Evolutionary conservation across 2,113 vertebrate genomes (phyloP), one percentile per base, ranked within the genome.

Genomic region (Capreolus pygargus): DNA sequence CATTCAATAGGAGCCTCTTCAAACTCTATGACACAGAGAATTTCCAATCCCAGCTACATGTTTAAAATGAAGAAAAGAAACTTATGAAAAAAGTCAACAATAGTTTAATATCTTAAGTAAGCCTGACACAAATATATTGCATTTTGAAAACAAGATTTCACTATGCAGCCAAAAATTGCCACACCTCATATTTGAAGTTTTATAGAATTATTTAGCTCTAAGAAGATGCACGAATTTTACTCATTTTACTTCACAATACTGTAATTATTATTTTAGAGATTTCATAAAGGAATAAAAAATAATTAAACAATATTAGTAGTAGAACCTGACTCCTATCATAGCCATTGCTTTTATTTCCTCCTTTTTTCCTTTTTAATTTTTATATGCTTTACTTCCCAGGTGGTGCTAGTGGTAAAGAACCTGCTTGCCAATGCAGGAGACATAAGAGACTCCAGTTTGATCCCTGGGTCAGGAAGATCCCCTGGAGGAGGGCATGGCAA

Each of bases 71-170:
- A 2, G 5, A 89, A 14, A 23, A 94, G 12, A 94, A 70, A 94
- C 43, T 3, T 47, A 21, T 39, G 30, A 2, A 1, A 0, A 54
- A 54, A 8, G 0, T 5, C 11, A 90, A 60, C 1, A 25, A 33
- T 61, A 64, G 30, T 60, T 95, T 86, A 67, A 54, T 54, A 70
- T 70, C 96, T 70, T 61, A 92, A 60, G 1, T 55, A 10, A 76
- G 6, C 0, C 12, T 86, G 4, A 13, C 27, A 86, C 2, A 57
- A 79, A 70, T 33, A 43, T 60, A 52, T 17, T 88, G 91, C 1
- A n/a, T 55, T 86, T 97, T 94, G 36, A 8, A 91, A 91, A 91
- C 57, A 78, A 28, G 0, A 14, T 79, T 93, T 89, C 3, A 57
- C 3, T 17, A 30, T 21, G 57, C 3, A 67, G 8, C 5, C 4